Evolutionary conservation across 2,113 vertebrate species (phyloP).

Genomic region (Gnathonemus echidnorhynchus): DNA sequence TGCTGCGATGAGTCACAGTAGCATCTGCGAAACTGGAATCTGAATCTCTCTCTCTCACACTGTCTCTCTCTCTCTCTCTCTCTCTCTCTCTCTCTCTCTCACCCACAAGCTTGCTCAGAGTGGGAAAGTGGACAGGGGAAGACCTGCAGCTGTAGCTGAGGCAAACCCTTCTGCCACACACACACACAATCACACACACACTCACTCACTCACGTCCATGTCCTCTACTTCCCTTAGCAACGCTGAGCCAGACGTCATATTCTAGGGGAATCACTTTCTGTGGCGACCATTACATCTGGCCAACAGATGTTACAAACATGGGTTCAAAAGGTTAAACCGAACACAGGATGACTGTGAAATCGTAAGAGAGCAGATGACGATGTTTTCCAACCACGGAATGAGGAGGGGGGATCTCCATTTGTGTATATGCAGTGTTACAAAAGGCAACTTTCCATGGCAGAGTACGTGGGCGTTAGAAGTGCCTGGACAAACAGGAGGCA

Average conservation of each 20-base stretch:
- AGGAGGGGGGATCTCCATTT: background rate
- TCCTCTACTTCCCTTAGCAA: conserved; percentile 4
- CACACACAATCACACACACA: background rate
- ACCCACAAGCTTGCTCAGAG: background rate
- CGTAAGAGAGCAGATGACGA: background rate
- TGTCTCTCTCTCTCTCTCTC: background rate
- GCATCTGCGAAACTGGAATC: conserved; percentile 7
- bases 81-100: background rate
- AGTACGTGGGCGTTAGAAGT: conserved; percentile 6
- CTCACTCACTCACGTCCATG: background rate
- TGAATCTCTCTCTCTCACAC: background rate
- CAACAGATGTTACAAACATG: background rate
- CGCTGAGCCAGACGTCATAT: background rate
- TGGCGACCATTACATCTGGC: background rate
- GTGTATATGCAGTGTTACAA: background rate
- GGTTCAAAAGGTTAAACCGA: background rate
- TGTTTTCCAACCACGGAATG: conserved; percentile 16
- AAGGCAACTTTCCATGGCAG: conserved; percentile 18
- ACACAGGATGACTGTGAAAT: background rate
- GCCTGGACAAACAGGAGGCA: conserved; percentile 8
- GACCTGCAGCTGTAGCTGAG: conserved; percentile 9
- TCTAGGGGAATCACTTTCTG: conserved; percentile 20
- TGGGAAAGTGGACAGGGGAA: conserved; percentile 7
- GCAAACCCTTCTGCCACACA: background rate
- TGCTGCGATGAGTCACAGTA: conserved; percentile 7